Evolutionary conservation across 2,888 invertebrate genomes (phyloP).

Genomic region (Andrena dorsata): DNA sequence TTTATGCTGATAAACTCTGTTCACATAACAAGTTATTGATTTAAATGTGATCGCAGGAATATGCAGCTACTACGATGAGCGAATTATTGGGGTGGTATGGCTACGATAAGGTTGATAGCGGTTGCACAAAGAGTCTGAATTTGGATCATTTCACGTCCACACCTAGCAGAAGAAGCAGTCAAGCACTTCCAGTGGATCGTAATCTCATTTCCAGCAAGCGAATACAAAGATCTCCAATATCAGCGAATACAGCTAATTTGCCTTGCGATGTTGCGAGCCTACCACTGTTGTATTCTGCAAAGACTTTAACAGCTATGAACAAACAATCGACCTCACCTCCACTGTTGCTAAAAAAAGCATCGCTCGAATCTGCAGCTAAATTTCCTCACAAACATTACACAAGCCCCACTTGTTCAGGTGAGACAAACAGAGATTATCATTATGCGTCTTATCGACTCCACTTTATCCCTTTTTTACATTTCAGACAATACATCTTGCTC

Average conservation of each 20-base stretch:
- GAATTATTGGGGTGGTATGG: constrained; percentile 97
- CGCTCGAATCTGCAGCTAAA: constrained; percentile 70
- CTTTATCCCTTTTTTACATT: constrained; percentile 3
- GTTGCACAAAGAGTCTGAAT: constrained; percentile 87
- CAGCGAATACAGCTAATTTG: constrained; percentile 35
- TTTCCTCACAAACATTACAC: constrained; percentile 75
- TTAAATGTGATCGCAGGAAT: constrained; percentile 89
- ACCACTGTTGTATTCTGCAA: constrained; percentile 53
- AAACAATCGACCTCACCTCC: constrained; percentile 69
- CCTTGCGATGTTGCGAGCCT: constrained; percentile 68
- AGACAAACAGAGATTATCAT: neutral
- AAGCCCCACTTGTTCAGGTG: constrained; percentile 77
- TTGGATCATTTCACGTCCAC: constrained; percentile 83
- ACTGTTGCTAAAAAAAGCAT: constrained; percentile 71
- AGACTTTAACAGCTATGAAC: constrained; percentile 57
- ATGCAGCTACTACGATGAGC: constrained; percentile 96
- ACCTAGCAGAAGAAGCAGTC: constrained; percentile 65
- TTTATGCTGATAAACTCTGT: no score
- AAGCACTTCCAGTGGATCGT: constrained; percentile 60
- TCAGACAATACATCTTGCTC: constrained; percentile 74
- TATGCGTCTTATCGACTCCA: neutral
- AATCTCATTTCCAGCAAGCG: constrained; percentile 54
- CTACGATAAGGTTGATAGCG: constrained; percentile 90
- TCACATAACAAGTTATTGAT: constrained; percentile 10
- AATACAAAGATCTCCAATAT: constrained; percentile 62